Base-by-base conservation (phyloP, 2,888 invertebrate genomes). In the Lydus trimaculatus region DNA sequence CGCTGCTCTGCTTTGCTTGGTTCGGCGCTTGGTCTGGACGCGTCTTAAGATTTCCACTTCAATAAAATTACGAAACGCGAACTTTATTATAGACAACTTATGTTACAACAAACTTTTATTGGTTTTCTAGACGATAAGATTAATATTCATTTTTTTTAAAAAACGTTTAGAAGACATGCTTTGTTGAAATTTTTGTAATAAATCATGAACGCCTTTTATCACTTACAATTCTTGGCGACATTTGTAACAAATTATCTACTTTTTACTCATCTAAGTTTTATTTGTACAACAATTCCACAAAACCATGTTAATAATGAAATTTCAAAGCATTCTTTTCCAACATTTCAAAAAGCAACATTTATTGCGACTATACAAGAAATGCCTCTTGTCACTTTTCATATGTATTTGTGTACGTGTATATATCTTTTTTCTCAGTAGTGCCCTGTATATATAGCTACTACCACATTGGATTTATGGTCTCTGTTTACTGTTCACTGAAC, bases 401-500 rank as follows among this genome's bases (percentile, higher is more conserved):
- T 48, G 11, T 52, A 11, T 52, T 23, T 52, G 17, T 48, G 20
- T 48, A 9, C n/a, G 20, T 17, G 9, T 0, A 56, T 20, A 15
- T 8, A 20, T 56, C 5, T 56, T 9, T 23, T 25, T 56, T 3
- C 15, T 58, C 39, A 56, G 60, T 17, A 65, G 36, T 66, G 36
- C 56, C 66, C 62, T 56, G 65, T 70, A 67, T 58, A 70, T 23
- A 20, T 7, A 20, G 64, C 70, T n/a, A 70, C 67, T 67, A 59
- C 66, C 67, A 48, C 58, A 58, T 71, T 67, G 58, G 65, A 65
- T 52, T 67, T 67, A 67, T 63, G 48, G n/a, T n/a, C n/a, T n/a
- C n/a, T 63, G 56, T 33, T 52, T 31, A 52, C 60, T 56, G 58
- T 64, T 25, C 59, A 64, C 69, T 61, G 52, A 25, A 65, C 64